These are phyloP conservation scores for Chloromyia formosa DNA, from an alignment of 2,888 invertebrate genomes.

Conservation along the genomic window DNA sequence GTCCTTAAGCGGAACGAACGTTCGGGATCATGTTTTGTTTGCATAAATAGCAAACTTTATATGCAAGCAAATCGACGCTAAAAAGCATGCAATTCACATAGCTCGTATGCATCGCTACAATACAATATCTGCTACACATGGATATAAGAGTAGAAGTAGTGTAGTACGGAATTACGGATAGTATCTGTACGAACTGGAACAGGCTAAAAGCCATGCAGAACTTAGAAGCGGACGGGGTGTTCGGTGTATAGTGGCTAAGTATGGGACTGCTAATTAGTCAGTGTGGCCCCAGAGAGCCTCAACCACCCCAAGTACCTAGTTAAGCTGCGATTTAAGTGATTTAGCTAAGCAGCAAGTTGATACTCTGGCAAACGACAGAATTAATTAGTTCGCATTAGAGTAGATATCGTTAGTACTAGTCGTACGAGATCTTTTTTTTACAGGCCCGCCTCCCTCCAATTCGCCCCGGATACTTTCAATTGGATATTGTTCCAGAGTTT, in stretches of 20 bases:
- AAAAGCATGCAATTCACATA: constrained; percentile 27
- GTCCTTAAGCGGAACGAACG: constrained; percentile 52
- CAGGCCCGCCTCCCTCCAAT: not conserved
- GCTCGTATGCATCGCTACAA: too few species aligned
- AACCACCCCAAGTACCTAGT: constrained; percentile 24
- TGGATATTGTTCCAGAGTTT: constrained; percentile 32
- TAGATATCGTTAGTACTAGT: constrained; percentile 30
- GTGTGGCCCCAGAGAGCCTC: constrained; percentile 24
- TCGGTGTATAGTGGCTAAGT: constrained; percentile 9
- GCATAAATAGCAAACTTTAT: constrained; percentile 37
- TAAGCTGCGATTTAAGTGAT: constrained; percentile 41
- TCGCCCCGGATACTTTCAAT: not conserved
- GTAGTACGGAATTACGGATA: not conserved
- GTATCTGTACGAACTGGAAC: not conserved
- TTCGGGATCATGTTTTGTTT: constrained; percentile 50
- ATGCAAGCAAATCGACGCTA: constrained; percentile 18
- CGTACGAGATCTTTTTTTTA: constrained; percentile 19
- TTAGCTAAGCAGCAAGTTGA: constrained; percentile 32
- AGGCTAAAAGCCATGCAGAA: not conserved
- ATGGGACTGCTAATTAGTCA: constrained; percentile 30
- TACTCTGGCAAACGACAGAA: constrained; percentile 26
- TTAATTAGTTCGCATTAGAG: constrained; percentile 42
- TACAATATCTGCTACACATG: constrained; percentile 25
- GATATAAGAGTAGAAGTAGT: not conserved
- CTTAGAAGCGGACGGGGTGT: too few species aligned